Percentiles rank a stretch among this genome's conserved stretches.
These are phyloP conservation scores for Isaurus tuberculatus DNA, from an alignment of 92 coral and sea anemone species.

Conservation along the genomic window DNA sequence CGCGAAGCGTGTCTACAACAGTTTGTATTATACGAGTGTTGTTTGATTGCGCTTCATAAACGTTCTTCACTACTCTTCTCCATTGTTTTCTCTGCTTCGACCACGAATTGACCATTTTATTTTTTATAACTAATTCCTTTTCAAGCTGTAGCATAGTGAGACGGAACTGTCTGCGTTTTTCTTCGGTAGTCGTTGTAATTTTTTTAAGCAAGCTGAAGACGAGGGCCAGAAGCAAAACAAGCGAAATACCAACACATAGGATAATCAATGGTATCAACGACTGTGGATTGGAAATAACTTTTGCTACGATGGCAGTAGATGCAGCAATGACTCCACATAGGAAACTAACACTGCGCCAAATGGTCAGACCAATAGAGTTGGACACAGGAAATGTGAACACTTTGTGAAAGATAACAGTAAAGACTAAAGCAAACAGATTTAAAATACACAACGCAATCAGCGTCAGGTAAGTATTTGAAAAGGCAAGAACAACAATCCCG, in stretches of 20 bases:
- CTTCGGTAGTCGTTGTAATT: slow-evolving; percentile 77
- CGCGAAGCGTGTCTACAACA: slow-evolving; percentile 30
- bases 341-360: slow-evolving; percentile 88
- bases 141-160: slow-evolving; percentile 68
- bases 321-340: slow-evolving; percentile 76
- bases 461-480: slow-evolving; percentile 59
- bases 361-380: slow-evolving; percentile 80
- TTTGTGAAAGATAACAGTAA: slow-evolving; percentile 77
- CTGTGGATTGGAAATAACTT: slow-evolving; percentile 56
- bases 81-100: slow-evolving; percentile 76
- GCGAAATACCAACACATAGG: slow-evolving; percentile 71
- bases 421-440: slow-evolving; percentile 71
- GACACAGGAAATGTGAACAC: slow-evolving; percentile 67
- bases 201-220: slow-evolving; percentile 68
- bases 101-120: slow-evolving; percentile 90
- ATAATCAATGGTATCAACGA: slow-evolving; percentile 76
- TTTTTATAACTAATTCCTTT: slow-evolving; percentile 67
- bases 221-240: slow-evolving; percentile 68
- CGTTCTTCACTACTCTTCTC: slow-evolving; percentile 87
- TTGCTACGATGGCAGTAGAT: slow-evolving; percentile 74
- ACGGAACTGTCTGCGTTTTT: slow-evolving; percentile 82
- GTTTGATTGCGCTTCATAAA: slow-evolving; percentile 83
- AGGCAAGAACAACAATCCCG: slow-evolving; percentile 84
- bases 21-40: slow-evolving; percentile 57
- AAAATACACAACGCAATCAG: slow-evolving; percentile 66